Base-by-base conservation (phyloP, 2,797 vertebrate species). In the Astyanax mexicanus region DNA sequence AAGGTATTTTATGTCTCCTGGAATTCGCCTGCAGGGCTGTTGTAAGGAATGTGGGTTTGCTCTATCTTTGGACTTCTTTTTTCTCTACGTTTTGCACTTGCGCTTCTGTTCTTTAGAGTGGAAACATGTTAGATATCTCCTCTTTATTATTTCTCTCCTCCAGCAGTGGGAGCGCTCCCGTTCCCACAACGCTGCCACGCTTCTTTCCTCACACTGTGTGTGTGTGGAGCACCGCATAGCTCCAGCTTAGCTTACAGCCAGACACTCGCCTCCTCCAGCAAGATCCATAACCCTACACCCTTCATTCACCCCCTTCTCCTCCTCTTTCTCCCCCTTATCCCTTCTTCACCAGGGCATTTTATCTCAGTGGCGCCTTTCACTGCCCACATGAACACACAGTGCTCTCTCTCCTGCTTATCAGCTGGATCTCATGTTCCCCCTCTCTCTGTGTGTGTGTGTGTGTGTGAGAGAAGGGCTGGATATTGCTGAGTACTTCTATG, bases 1-100 rank as follows among this genome's bases (percentile, higher is more conserved):
- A 98, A 96, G 96, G 97, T 95, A 78, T 64, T 52, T 49, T 47
- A 45, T 32, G 29, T 64, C 49, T 38, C 69, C 78, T 60, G 52
- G 27, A 29, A n/a, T 62, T 51, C 52, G 72, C n/a, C 57, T 58
- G 32, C 8, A 21, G 58, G 38, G 11, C 4, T 44, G 57, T 12
- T 27, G 52, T 10, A 2, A 10, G 55, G 45, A 19, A 49, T 19
- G 38, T 40, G 7, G 3, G 9, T 52, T 52, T 11, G 10, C 15
- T 45, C 15, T 12, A 3, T 27, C 7, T 57, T 15, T 55, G 62
- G 8, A 42, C 5, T 0, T 37, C 3, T 23, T 47, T 3, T 25
- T 4, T 0, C 19, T 2, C 68, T 0, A 29, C 37, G 11, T 37
- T 6, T 4, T 42, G 21, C 17, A 21, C n/a, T 5, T 17, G 6